phyloP scores from a whole-genome alignment of 2,113 vertebrate species.

The Ptychochromis oligacanthus region DNA sequence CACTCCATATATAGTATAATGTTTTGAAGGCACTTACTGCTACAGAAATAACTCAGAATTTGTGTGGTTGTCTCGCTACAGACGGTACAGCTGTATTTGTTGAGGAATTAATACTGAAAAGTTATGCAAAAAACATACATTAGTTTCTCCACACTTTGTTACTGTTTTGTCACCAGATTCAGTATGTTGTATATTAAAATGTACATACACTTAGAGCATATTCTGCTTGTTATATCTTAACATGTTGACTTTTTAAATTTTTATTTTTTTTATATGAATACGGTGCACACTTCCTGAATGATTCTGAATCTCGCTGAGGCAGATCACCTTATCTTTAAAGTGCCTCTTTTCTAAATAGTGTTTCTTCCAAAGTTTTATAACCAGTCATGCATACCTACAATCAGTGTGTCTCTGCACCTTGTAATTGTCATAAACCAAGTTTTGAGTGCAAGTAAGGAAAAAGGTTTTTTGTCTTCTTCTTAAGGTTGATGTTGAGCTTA shows the following conservation, averaged over 20 bases:
- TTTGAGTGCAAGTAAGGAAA: constrained; percentile 21
- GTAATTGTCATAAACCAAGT: constrained; percentile 54
- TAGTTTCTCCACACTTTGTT: constrained; percentile 14
- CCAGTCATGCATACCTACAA: constrained; percentile 68
- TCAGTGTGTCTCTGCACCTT: constrained; percentile 66
- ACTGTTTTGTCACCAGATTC: neutral
- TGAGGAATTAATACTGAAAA: constrained; percentile 52
- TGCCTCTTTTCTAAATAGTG: constrained; percentile 40
- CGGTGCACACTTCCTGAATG: constrained; percentile 62
- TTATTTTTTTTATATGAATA: constrained; percentile 41
- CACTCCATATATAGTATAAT: neutral
- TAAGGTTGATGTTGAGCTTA: constrained; percentile 39
- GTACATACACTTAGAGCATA: constrained; percentile 57
- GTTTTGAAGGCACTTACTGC: constrained; percentile 21
- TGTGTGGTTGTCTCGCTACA: neutral
- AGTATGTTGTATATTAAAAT: constrained; percentile 51
- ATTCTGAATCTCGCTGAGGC: constrained; percentile 66
- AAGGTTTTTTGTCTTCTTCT: constrained; percentile 19
- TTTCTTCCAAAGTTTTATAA: constrained; percentile 62
- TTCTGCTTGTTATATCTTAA: constrained; percentile 53
- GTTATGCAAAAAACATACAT: constrained; percentile 39
- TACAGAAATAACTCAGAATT: constrained; percentile 19
- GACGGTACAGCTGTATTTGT: constrained; percentile 2
- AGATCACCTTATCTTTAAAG: constrained; percentile 42
- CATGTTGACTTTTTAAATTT: constrained; percentile 31